Evolutionary conservation across 92 coral and sea anemone species (phyloP), one percentile per base, ranked within the genome.

Genomic region (Blastomussa wellsi): DNA sequence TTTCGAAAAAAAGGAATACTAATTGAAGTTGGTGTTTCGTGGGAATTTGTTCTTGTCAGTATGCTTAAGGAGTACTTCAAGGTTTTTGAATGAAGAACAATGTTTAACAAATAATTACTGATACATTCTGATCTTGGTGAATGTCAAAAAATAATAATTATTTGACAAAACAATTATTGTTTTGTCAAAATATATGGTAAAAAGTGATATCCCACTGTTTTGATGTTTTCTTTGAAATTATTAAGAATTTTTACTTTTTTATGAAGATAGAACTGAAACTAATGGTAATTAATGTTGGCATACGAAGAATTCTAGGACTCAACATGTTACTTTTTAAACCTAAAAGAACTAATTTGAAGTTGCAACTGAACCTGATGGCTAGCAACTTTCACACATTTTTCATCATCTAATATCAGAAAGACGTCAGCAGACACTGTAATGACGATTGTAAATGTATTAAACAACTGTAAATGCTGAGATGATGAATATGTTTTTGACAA

Each of bases 171-270:
- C 42, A 41, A 41, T 60, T 49, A 15, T 42, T 32, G 36, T 59
- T 77, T 78, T n/a, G n/a, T n/a, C 72, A 20, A 79, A 79, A 62
- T 79, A 76, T 76, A 76, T 76, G 80, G 48, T 76, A 48, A 76
- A 76, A 76, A 76, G 80, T 76, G 80, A 76, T 76, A 76, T 76
- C 60, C 80, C 66, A 76, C 48, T 77, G 49, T 77, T 77, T 77
- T 77, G 81, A 77, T 51, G 81, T 77, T 77, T 77, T 77, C 81
- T 77, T 77, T 77, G 81, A 77, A 77, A 77, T 49, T 77, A 77
- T 77, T 16, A 77, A 77, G 81, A 77, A 5, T 77, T 77, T 39
- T 77, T 53, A 53, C 62, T 3, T 76, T 76, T 76, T 76, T n/a
- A n/a, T n/a, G n/a, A n/a, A n/a, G n/a, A n/a, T n/a, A n/a, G n/a